Conservation (phyloP, 2,888 invertebrate genomes). For the Tetrapedia diversipes region DNA sequence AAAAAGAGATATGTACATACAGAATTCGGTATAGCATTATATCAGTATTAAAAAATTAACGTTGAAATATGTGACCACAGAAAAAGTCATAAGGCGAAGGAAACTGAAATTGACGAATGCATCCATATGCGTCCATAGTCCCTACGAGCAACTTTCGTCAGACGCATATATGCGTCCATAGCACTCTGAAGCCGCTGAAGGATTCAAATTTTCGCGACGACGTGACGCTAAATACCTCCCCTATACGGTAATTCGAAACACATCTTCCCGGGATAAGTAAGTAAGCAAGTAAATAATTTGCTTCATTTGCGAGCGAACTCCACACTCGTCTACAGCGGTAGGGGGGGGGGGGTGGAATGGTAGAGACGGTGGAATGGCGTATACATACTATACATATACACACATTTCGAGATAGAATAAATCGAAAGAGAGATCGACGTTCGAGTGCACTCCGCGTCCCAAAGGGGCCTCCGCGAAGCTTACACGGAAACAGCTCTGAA, state of each 20-base stretch:
- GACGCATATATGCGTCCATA: too few relatives aligned
- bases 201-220: constrained; percentile 36
- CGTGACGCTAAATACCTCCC: constrained; percentile 18
- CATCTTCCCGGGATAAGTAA: too few relatives aligned
- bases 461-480: constrained; percentile 55
- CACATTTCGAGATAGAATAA: constrained; percentile 52
- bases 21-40: too few relatives aligned
- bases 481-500: constrained; percentile 59
- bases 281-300: too few relatives aligned
- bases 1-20: too few relatives aligned
- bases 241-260: constrained; percentile 30
- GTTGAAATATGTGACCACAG: too few relatives aligned
- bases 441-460: constrained; percentile 58
- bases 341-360: background rate
- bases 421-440: constrained; percentile 56
- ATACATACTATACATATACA: constrained; percentile 17
- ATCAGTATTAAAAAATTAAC: too few relatives aligned
- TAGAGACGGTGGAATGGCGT: background rate
- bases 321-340: background rate
- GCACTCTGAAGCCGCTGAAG: too few relatives aligned
- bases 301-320: constrained; percentile 9
- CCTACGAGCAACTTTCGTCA: too few relatives aligned
- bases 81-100: too few relatives aligned
- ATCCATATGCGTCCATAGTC: too few relatives aligned
- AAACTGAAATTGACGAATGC: too few relatives aligned